A percentile compares a stretch with the other conserved stretches of the same genome.
Conservation (phyloP, 2,888 invertebrate genomes). For the Diarsia rubi region DNA sequence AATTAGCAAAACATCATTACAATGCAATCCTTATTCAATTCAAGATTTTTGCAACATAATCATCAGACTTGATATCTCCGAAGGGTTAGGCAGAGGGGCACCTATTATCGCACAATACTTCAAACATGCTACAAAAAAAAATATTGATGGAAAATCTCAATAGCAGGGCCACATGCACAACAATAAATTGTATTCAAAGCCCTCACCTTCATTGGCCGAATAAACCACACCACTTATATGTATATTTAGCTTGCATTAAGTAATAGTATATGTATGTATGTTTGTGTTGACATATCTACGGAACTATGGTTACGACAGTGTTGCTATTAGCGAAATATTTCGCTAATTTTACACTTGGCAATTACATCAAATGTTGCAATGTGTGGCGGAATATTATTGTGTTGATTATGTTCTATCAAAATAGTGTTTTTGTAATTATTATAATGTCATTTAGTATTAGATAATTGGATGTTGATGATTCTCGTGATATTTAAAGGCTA, state of each 20-base stretch:
- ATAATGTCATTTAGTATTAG: conserved; percentile 51
- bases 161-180: too few relatives aligned
- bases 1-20: conserved; percentile 2
- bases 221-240: conserved; percentile 79
- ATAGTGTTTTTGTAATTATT: conserved; percentile 46
- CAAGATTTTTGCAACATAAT: neutral
- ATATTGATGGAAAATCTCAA: too few relatives aligned
- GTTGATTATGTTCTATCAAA: conserved; percentile 43
- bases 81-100: too few relatives aligned
- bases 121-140: too few relatives aligned
- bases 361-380: conserved; percentile 69
- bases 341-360: conserved; percentile 75
- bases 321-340: conserved; percentile 81
- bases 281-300: conserved; percentile 87
- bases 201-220: conserved; percentile 58
- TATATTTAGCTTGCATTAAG: conserved; percentile 86
- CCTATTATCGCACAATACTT: too few relatives aligned
- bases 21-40: neutral
- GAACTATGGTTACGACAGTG: conserved; percentile 82
- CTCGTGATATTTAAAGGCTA: neutral
- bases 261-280: conserved; percentile 77
- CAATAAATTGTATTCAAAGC: conserved; percentile 20
- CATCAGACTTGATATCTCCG: too few relatives aligned
- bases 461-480: conserved; percentile 48
- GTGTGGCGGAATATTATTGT: conserved; percentile 48